phyloP scores from a whole-genome alignment of 2,113 vertebrate species.

The Cyphomyrus discorhynchus region DNA sequence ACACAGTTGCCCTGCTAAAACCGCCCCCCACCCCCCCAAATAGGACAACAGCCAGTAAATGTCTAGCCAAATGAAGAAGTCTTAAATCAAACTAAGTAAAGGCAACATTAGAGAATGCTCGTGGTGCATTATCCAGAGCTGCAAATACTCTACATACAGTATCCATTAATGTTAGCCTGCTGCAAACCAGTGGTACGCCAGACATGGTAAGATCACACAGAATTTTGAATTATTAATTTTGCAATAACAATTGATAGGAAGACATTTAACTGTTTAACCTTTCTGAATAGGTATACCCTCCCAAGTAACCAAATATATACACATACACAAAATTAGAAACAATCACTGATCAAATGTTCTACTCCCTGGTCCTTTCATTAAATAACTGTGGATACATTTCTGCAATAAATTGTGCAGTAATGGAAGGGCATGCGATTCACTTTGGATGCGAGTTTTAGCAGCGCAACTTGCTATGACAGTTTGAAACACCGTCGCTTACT shows the following conservation, averaged over 20 bases:
- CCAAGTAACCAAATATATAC: neutral
- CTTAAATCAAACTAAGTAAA: slow-evolving; percentile 43
- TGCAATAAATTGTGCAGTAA: neutral
- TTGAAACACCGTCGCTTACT: neutral
- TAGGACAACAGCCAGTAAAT: neutral
- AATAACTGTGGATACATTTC: neutral
- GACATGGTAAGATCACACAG: neutral
- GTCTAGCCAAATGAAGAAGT: slow-evolving; percentile 10
- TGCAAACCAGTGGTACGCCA: neutral
- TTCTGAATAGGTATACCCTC: neutral
- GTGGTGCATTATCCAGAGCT: slow-evolving; percentile 26
- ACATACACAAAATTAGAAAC: neutral
- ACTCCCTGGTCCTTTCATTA: neutral
- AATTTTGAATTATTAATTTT: neutral
- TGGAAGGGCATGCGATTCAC: neutral
- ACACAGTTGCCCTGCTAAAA: neutral
- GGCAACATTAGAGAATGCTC: slow-evolving; percentile 35
- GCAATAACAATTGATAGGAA: neutral
- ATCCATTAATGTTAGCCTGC: neutral
- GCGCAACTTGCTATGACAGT: neutral
- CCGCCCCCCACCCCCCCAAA: neutral
- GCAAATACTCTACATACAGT: neutral
- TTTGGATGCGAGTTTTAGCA: neutral
- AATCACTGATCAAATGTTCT: neutral
- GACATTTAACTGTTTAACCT: neutral